A percentile compares a stretch with the other conserved stretches of the same genome.
These are phyloP conservation scores for Casuarius casuarius DNA, from an alignment of 2,113 vertebrate species.

Conservation along the genomic window DNA sequence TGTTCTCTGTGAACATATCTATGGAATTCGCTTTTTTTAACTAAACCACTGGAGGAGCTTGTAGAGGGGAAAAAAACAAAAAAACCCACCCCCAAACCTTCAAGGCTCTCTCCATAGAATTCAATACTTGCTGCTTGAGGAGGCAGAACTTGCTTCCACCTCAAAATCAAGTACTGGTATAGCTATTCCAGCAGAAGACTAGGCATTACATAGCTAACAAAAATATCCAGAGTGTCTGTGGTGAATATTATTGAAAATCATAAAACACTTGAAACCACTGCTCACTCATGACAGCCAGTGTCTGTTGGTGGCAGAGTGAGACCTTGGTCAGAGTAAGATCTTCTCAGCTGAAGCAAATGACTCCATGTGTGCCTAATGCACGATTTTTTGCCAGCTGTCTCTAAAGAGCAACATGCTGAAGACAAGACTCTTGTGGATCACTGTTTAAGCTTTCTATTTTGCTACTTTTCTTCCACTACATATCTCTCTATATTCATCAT, in stretches of 20 bases:
- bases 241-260: not conserved
- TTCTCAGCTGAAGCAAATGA: not conserved
- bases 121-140: not conserved
- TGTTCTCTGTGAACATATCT: not conserved
- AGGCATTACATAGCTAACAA: not conserved
- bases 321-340: not conserved
- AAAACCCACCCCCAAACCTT: not conserved
- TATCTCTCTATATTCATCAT: not conserved
- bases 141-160: not conserved
- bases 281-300: not conserved
- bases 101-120: not conserved
- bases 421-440: not conserved
- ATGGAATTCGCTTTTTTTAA: not conserved
- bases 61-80: not conserved
- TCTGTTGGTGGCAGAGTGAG: not conserved
- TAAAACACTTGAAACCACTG: not conserved
- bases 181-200: not conserved
- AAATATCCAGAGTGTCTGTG: not conserved
- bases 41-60: not conserved
- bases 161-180: not conserved
- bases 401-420: not conserved
- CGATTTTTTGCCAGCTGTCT: not conserved
- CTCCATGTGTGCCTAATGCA: rapidly evolving
- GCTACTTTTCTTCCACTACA: not conserved
- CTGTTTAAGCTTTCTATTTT: not conserved